Evolutionary conservation across 2,113 vertebrate genomes (phyloP).

Genomic region (Cyanocitta stelleri): DNA sequence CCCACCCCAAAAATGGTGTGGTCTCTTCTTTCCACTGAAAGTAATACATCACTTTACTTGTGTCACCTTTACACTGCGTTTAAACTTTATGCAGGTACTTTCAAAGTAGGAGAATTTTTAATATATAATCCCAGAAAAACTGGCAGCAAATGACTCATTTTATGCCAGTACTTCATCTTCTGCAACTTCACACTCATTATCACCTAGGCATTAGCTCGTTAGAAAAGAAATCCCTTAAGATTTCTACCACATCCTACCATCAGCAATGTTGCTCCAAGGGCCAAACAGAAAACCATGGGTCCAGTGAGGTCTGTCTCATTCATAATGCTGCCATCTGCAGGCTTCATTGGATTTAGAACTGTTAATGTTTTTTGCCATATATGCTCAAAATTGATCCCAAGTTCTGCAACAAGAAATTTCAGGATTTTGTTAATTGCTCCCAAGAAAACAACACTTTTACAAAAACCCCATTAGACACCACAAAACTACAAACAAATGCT

Average conservation of each 20-base stretch:
- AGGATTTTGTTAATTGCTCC: not conserved
- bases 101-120: not conserved
- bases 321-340: conserved; percentile 90
- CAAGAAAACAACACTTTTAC: not conserved
- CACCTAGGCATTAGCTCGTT: not conserved
- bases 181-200: not conserved
- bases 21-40: not conserved
- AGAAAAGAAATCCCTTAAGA: not conserved
- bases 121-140: not conserved
- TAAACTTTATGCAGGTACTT: not conserved
- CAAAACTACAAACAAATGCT: not conserved
- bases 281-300: conserved; percentile 81
- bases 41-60: not conserved
- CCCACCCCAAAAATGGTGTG: not conserved
- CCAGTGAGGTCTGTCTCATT: conserved; percentile 87
- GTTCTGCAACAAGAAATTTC: conserved; percentile 71
- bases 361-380: conserved; percentile 92
- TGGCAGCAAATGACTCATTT: not conserved
- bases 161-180: not conserved
- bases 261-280: conserved; percentile 79
- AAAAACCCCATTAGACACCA: not conserved
- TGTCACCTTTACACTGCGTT: not conserved
- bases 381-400: conserved; percentile 89
- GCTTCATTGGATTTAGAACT: conserved; percentile 84
- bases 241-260: conserved; percentile 68